phyloP scores from a whole-genome alignment of 1,140 invertebrate species.

The Leptinotarsa defecta region DNA sequence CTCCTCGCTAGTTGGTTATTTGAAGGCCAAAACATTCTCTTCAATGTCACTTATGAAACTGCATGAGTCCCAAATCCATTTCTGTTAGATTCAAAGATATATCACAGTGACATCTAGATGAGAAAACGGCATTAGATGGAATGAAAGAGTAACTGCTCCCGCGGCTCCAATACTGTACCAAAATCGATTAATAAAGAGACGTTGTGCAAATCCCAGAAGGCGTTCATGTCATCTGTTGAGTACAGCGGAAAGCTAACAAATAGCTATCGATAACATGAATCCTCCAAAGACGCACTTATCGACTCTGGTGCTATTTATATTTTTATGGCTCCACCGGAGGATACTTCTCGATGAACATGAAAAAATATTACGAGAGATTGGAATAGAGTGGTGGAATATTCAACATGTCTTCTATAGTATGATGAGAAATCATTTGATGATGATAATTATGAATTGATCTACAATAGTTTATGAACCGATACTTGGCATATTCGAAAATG shows the following conservation, averaged over 20 bases:
- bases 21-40: no score
- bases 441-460: no score
- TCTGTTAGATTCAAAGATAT: constrained; percentile 30
- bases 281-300: constrained; percentile 17
- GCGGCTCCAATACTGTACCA: constrained; percentile 37
- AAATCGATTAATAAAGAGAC: constrained; percentile 47
- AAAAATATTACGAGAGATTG: not conserved
- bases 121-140: not conserved
- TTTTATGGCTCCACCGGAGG: not conserved
- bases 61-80: not conserved
- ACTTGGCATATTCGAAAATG: no score
- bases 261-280: constrained; percentile 37
- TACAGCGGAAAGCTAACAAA: constrained; percentile 41
- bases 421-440: no score
- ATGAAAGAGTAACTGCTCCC: constrained; percentile 34
- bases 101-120: constrained; percentile 31
- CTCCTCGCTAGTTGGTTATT: no score
- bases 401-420: no score
- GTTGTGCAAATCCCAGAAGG: constrained; percentile 43
- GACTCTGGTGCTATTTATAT: not conserved
- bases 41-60: no score
- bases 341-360: not conserved
- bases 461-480: no score
- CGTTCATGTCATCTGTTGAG: constrained; percentile 44
- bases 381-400: no score